Conservation (phyloP, 1,140 invertebrate species). For the Halictus rubicundus region DNA sequence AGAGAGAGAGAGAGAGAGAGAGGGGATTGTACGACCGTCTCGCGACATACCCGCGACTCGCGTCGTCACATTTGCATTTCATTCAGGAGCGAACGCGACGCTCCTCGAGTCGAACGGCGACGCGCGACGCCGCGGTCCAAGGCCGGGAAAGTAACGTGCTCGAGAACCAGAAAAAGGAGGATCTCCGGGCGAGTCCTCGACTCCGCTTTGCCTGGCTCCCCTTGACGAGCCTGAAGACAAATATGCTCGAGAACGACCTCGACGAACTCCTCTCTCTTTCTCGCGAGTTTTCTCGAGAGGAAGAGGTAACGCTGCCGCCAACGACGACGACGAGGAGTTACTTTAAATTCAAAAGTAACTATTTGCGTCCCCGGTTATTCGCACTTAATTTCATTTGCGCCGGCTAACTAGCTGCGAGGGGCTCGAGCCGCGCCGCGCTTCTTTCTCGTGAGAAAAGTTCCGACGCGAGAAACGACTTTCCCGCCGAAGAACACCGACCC, state of each 20-base stretch:
- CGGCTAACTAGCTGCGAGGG: neutral
- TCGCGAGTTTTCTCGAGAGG: too few relatives aligned
- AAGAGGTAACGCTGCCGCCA: neutral
- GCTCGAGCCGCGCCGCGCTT: neutral
- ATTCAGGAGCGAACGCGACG: neutral
- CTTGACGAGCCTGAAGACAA: constrained; percentile 35
- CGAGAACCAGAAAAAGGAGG: constrained; percentile 23
- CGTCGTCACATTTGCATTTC: constrained; percentile 17
- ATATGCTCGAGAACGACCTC: constrained; percentile 34
- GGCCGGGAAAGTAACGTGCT: constrained; percentile 11
- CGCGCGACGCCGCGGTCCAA: too few relatives aligned
- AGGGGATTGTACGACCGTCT: too few relatives aligned
- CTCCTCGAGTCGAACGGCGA: constrained; percentile 13
- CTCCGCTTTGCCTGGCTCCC: constrained; percentile 5
- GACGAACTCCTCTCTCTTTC: neutral
- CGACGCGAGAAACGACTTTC: too few relatives aligned
- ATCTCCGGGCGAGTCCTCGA: constrained; percentile 26
- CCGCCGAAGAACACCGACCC: too few relatives aligned
- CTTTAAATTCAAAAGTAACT: constrained; percentile 46
- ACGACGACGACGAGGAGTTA: constrained; percentile 21
- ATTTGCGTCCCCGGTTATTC: constrained; percentile 33
- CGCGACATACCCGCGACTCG: too few relatives aligned
- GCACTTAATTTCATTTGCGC: constrained; percentile 36
- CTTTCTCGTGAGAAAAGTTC: too few relatives aligned
- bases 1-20: neutral